These are phyloP conservation scores for Unio pictorum DNA, from an alignment of 2,888 invertebrate genomes.

Conservation along the genomic window DNA sequence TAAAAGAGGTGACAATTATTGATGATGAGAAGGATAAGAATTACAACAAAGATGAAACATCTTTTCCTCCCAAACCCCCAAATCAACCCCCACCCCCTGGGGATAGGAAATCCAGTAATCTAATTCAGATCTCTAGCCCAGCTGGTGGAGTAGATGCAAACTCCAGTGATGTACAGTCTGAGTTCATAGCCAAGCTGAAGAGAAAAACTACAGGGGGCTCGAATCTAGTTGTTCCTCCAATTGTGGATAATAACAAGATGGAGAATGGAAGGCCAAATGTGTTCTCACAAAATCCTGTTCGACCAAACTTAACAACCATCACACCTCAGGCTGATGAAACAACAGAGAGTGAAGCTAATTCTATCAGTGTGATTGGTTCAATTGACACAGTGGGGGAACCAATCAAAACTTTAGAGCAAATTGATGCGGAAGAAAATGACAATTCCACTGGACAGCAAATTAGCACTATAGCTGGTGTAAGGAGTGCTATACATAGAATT, in stretches of 20 bases:
- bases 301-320: constrained; percentile 44
- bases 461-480: too few species aligned
- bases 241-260: constrained; percentile 10
- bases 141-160: constrained; percentile 7
- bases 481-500: too few species aligned
- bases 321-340: constrained; percentile 17
- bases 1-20: constrained; percentile 38
- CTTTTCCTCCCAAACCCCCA: constrained; percentile 33
- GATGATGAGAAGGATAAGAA: constrained; percentile 20
- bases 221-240: constrained; percentile 30
- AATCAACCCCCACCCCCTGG: constrained; percentile 19
- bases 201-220: constrained; percentile 47
- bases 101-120: constrained; percentile 7
- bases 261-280: constrained; percentile 21
- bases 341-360: too few species aligned
- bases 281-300: constrained; percentile 28
- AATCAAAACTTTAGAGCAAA: too few species aligned
- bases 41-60: constrained; percentile 12
- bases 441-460: too few species aligned
- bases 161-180: constrained; percentile 48
- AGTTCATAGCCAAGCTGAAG: constrained; percentile 63
- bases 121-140: constrained; percentile 1
- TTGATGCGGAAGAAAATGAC: too few species aligned
- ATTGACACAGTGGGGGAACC: too few species aligned
- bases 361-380: too few species aligned